A percentile compares a stretch with the other conserved stretches of the same genome.
Conservation (phyloP, 92 coral and sea anemone species). For the Porites rus region DNA sequence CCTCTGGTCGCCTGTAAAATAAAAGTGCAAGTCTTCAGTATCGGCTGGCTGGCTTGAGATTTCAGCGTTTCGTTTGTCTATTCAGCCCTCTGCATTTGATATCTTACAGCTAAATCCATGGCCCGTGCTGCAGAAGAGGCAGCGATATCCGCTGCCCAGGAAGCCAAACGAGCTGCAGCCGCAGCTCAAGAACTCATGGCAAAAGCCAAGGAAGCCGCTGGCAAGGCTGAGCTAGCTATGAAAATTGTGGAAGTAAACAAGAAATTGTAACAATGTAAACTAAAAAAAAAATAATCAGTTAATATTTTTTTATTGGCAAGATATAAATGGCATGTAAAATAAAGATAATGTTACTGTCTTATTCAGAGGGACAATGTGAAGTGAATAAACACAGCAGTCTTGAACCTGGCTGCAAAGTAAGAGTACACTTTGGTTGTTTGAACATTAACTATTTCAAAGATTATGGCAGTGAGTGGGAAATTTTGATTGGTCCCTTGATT, state of each 20-base stretch:
- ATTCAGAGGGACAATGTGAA: constrained; percentile 18
- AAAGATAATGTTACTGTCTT: not conserved
- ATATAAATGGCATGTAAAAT: constrained; percentile 1
- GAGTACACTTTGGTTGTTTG: not conserved
- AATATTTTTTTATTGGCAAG: not conserved
- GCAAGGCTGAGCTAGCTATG: constrained; percentile 77
- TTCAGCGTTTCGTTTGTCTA: not conserved
- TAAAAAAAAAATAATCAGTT: not conserved
- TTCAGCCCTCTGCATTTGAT: not conserved
- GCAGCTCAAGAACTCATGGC: constrained; percentile 79
- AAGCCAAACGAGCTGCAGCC: constrained; percentile 84
- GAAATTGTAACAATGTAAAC: constrained; percentile 1
- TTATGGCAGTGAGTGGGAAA: too few relatives aligned
- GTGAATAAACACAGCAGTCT: not conserved
- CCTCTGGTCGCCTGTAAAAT: too few relatives aligned
- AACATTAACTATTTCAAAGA: not conserved
- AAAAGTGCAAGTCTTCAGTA: too few relatives aligned
- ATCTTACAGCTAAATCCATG: constrained; percentile 56
- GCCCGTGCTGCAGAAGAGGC: constrained; percentile 89
- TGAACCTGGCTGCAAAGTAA: not conserved
- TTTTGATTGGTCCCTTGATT: too few relatives aligned
- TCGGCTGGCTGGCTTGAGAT: too few relatives aligned
- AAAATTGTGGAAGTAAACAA: constrained; percentile 58
- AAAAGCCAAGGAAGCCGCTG: constrained; percentile 78
- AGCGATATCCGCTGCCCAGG: constrained; percentile 87